Percentiles rank a stretch among this genome's conserved stretches.
Evolutionary conservation across 2,888 invertebrate genomes (phyloP).

Genomic region (Rhorus exstirpatorius): DNA sequence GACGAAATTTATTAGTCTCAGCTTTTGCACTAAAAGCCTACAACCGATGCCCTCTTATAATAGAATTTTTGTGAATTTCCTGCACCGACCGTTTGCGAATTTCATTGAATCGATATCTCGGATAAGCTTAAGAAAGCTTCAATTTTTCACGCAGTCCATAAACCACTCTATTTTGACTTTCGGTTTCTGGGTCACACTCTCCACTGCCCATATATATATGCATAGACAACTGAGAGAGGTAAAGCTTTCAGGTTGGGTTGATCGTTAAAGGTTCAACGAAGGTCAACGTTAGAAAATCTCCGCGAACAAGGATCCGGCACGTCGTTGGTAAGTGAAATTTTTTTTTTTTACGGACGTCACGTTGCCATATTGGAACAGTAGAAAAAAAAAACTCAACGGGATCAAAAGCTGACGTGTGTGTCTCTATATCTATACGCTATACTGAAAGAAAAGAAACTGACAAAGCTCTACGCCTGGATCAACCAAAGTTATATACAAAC

Average conservation of each 20-base stretch:
- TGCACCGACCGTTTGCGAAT: conserved; percentile 28
- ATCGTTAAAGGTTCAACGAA: conserved; percentile 46
- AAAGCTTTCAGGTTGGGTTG: conserved; percentile 43
- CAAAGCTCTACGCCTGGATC: not conserved
- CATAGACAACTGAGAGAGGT: not conserved
- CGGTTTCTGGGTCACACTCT: conserved; percentile 34
- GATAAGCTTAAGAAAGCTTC: conserved; percentile 37
- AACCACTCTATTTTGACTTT: conserved; percentile 42
- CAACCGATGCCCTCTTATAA: no score
- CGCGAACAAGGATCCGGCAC: conserved; percentile 53
- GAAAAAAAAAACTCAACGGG: conserved; percentile 37
- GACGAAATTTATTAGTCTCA: not conserved
- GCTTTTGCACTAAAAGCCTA: not conserved
- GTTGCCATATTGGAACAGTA: conserved; percentile 23
- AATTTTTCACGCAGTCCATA: conserved; percentile 53
- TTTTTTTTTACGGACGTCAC: conserved; percentile 30
- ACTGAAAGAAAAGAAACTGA: not conserved
- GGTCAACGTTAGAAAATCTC: conserved; percentile 62
- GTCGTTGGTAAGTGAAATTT: conserved; percentile 49
- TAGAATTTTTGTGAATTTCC: conserved; percentile 38
- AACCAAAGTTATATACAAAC: not conserved
- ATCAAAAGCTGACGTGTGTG: conserved; percentile 8
- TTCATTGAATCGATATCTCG: conserved; percentile 26
- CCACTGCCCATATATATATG: conserved; percentile 13
- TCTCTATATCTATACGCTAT: conserved; percentile 2